Base-by-base conservation (phyloP, 2,888 invertebrate species). In the Eupithecia subfuscata region DNA sequence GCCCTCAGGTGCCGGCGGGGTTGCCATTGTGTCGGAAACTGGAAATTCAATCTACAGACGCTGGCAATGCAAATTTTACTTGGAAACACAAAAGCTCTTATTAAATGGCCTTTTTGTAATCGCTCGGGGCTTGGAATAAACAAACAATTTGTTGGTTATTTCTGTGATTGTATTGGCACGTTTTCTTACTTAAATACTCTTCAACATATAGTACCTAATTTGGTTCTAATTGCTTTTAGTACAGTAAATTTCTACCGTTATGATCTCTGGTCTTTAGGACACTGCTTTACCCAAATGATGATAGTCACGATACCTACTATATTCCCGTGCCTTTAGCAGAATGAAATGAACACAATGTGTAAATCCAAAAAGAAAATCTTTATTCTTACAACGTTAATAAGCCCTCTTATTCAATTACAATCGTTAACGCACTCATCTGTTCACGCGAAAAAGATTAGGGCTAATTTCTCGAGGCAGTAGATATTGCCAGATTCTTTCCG, bases 1-100 rank as follows among this genome's bases (percentile, higher is more conserved):
- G 86, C 92, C 93, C 92, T 85, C 91, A 91, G 92, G 93, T 92
- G 86, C 79, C 84, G 82, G 64, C 81, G 84, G 85, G 84, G 83
- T 77, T 80, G 81, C 80, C 70, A 82, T 84, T 86, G 83, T 85
- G 79, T 76, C 82, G 76, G 83, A 86, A 86, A 86, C 82, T 86
- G 84, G 74, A 78, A 87, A 87, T 88, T 84, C 84, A 86, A 86
- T 86, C 84, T 84, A 80, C 48, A 76, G 56, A 73, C 70, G 76
- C 73, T 52, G 70, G 68, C 40, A 75, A 78, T 78, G 74, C 67
- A 78, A 78, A 78, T 75, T 76, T 73, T 75, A 69, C 74, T 48
- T 37, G 40, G 70, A 69, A 75, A 68, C 72, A 75, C 72, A 74
- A 75, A 76, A 76, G 52, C 68, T 75, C 52, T 71, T 70, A 72